Evolutionary conservation across 1,140 invertebrate species (phyloP).

Genomic region (Orchestia grillus): DNA sequence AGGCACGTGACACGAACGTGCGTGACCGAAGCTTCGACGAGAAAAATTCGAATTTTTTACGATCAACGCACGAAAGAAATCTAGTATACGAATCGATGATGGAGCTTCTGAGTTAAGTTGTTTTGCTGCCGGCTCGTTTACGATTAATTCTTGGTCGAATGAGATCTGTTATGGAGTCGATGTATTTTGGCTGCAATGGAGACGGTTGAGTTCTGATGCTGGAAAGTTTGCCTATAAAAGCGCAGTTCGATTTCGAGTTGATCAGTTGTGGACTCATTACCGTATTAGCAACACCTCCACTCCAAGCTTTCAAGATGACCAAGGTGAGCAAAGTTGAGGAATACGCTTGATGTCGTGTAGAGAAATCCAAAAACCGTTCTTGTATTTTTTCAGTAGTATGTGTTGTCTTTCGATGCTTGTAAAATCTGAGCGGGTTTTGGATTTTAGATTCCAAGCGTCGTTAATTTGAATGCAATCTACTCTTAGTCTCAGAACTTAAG

Average conservation of each 20-base stretch:
- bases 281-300: not conserved
- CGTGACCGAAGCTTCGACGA: not conserved
- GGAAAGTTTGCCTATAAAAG: conserved; percentile 29
- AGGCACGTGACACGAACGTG: not conserved
- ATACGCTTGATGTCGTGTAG: no score
- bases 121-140: not conserved
- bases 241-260: not conserved
- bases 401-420: not conserved
- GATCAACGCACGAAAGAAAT: not conserved
- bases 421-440: not conserved
- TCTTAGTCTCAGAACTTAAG: not conserved
- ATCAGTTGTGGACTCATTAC: not conserved
- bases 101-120: not conserved
- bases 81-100: not conserved
- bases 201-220: not conserved
- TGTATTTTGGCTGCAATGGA: not conserved
- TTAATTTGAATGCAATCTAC: not conserved
- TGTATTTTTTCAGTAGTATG: not conserved
- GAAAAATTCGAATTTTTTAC: not conserved
- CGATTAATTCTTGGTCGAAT: not conserved
- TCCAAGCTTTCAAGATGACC: not conserved
- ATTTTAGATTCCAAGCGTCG: not conserved
- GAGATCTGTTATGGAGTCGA: not conserved
- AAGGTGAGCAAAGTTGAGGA: not conserved
- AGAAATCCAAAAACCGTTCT: no score